Base-by-base conservation (phyloP, 2,888 invertebrate species). In the Dimorphilus gyrociliatus region DNA sequence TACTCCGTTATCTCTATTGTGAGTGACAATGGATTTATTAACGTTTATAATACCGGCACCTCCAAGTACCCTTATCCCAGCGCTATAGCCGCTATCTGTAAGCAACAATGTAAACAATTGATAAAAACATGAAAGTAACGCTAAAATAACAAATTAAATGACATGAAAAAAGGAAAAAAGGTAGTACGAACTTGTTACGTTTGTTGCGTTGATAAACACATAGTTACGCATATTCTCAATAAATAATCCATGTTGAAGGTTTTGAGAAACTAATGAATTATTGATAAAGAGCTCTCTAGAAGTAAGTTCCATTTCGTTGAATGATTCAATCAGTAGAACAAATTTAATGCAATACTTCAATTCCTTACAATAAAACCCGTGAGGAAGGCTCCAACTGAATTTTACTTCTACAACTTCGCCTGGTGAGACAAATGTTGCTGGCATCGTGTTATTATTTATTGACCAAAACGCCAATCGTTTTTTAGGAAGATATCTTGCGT, bases 1-100 rank as follows among this genome's bases (percentile, higher is more conserved):
- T 7, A 97, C 71, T 0, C 94, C 97, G 50, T 44, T 40, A 19
- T 48, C 46, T 12, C 39, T 39, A 57, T 97, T 97, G 45, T 81
- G 78, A 13, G 79, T 78, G 42, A 97, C 77, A 47, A 76, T 71
- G 40, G 85, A 84, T 46, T 79, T 75, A 14, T 92, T 90, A 3
- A 97, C 71, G 58, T 92, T 88, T 0, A 97, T 72, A 58, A 92
- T 88, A 1, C 86, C 86, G 0, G 81, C 86, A 2, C 94, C 97
- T 45, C 75, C 78, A 2, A 77, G 71, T 2, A 97, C 74, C 50
- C 88, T 81, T 3, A 94, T 40, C 5, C 92, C 92, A 2, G 86
- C 85, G 1, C 81, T 76, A 55, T 88, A 59, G 18, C 41, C 76
- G 55, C 88, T 90, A 49, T 79, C 77, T 1, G n/a, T n/a, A 21